Evolutionary conservation across 1,140 invertebrate genomes (phyloP).

Genomic region (Dreissena rostriformis): DNA sequence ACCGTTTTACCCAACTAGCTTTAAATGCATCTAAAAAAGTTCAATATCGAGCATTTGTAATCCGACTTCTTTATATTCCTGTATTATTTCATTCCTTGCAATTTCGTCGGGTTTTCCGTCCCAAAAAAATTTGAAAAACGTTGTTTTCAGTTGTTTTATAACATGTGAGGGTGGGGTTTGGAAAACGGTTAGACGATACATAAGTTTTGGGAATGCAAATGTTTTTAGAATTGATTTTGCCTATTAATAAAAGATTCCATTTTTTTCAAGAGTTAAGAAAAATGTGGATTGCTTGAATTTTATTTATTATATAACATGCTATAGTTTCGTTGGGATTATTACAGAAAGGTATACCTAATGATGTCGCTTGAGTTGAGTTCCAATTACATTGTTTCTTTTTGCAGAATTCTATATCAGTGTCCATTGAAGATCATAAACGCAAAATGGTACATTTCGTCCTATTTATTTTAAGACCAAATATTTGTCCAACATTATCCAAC

Average conservation of each 20-base stretch:
- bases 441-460: background rate
- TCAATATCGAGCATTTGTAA: background rate
- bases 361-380: background rate
- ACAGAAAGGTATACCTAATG: conserved; percentile 6
- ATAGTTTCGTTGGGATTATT: background rate
- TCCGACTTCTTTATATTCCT: background rate
- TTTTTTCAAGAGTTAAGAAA: background rate
- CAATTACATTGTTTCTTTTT: background rate
- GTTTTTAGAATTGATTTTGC: background rate
- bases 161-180: background rate
- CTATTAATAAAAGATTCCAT: conserved; percentile 20
- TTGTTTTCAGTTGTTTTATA: background rate
- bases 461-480: conserved; percentile 4
- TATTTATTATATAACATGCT: background rate
- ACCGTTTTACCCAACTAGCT: background rate
- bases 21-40: background rate
- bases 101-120: background rate
- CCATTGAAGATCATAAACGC: background rate
- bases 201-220: conserved; percentile 9
- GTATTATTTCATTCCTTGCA: background rate
- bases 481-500: background rate
- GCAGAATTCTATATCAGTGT: conserved; percentile 5
- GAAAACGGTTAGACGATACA: background rate
- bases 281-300: background rate
- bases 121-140: background rate